A percentile compares a stretch with the other conserved stretches of the same genome.
Evolutionary conservation across 2,888 invertebrate genomes (phyloP).

Genomic region (Luperina testacea): DNA sequence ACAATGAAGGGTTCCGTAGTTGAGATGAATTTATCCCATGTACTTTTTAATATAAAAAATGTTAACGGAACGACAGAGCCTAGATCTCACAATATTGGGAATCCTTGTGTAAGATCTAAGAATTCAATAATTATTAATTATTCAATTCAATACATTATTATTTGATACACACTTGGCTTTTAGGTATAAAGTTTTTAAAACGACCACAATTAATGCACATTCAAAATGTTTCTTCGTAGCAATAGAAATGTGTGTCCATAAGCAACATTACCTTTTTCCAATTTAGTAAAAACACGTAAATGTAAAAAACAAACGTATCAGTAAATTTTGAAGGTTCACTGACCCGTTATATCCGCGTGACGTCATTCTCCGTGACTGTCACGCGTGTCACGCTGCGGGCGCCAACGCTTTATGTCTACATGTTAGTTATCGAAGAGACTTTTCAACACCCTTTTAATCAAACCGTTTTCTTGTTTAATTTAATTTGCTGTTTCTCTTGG

Average conservation of each 20-base stretch:
- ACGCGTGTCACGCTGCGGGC: slow-evolving; percentile 47
- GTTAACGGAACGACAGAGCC: too few species aligned
- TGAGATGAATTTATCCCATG: neutral
- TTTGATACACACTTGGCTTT: neutral
- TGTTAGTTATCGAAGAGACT: slow-evolving; percentile 32
- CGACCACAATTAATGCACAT: neutral
- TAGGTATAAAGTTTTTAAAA: neutral
- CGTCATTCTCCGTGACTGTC: slow-evolving; percentile 45
- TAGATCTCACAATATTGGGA: neutral
- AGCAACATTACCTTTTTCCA: neutral
- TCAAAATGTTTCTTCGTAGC: too few species aligned
- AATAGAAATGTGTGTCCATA: neutral
- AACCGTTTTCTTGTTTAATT: slow-evolving; percentile 17
- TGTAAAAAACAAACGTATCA: slow-evolving; percentile 10
- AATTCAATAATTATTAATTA: neutral
- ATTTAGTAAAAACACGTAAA: neutral
- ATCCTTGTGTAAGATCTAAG: neutral
- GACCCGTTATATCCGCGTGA: slow-evolving; percentile 35
- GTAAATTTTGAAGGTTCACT: slow-evolving; percentile 29
- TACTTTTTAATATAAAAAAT: neutral
- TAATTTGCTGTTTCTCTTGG: neutral
- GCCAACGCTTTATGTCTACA: slow-evolving; percentile 21
- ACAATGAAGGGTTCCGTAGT: neutral
- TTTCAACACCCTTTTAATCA: slow-evolving; percentile 44
- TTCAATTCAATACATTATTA: neutral